These are phyloP conservation scores for Notospermus geniculatus DNA, from an alignment of 1,140 invertebrate genomes.

Conservation along the genomic window DNA sequence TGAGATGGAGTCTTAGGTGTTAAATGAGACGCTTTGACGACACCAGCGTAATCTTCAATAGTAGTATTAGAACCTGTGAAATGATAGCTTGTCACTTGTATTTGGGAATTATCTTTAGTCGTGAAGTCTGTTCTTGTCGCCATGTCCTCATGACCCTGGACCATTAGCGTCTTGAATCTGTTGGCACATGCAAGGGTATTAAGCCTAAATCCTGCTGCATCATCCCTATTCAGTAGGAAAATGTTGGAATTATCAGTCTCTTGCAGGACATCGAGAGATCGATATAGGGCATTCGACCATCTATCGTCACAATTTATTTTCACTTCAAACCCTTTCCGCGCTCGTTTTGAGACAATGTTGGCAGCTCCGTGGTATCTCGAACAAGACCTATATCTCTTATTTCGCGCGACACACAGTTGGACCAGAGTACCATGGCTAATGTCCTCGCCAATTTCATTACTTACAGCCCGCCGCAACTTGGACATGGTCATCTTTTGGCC, in stretches of 20 bases:
- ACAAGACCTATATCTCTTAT: not conserved
- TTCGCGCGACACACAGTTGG: not conserved
- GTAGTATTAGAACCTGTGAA: slow-evolving; percentile 1
- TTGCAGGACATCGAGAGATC: not conserved
- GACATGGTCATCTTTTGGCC: slow-evolving; percentile 7
- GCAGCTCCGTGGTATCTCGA: slow-evolving; percentile 3
- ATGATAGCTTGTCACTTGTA: slow-evolving; percentile 2
- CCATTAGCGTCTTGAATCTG: slow-evolving; percentile 2
- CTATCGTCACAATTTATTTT: slow-evolving; percentile 2
- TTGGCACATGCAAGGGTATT: not conserved
- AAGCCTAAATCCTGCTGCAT: not conserved
- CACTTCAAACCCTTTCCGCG: slow-evolving; percentile 1
- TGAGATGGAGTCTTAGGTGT: not conserved
- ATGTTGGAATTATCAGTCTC: slow-evolving; percentile 1
- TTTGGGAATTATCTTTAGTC: not conserved
- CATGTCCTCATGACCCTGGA: not conserved
- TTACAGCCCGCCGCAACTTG: not conserved
- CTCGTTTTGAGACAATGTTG: slow-evolving; percentile 5
- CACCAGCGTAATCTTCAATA: slow-evolving; percentile 2
- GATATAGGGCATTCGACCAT: slow-evolving; percentile 1
- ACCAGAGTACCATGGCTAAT: slow-evolving; percentile 2
- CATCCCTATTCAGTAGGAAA: not conserved
- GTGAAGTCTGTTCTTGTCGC: slow-evolving; percentile 4
- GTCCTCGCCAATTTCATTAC: not conserved
- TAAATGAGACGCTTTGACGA: not conserved